Evolutionary conservation across 2,888 invertebrate species (phyloP).

Genomic region (Choristoneura rosaceana): DNA sequence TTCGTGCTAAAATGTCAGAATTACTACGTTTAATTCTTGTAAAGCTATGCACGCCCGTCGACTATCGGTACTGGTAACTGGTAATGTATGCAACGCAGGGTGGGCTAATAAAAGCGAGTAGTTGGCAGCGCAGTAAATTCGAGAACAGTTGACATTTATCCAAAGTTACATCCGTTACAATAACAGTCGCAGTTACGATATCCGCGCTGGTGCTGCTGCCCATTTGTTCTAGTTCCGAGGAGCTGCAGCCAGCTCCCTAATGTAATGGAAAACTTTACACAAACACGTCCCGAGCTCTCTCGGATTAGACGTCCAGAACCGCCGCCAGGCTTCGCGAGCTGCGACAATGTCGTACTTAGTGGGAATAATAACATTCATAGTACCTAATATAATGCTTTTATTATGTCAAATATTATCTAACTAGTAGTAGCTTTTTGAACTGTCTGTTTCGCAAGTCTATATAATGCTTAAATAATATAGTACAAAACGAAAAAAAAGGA

Average conservation of each 20-base stretch:
- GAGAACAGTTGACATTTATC: slow-evolving; percentile 82
- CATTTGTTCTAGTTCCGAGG: slow-evolving; percentile 79
- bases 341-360: slow-evolving; percentile 4
- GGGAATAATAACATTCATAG: slow-evolving; percentile 12
- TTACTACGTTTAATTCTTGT: slow-evolving; percentile 50
- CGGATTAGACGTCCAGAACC: slow-evolving; percentile 62
- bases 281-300: slow-evolving; percentile 65
- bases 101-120: slow-evolving; percentile 79
- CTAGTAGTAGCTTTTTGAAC: too few species aligned
- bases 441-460: too few species aligned
- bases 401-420: too few species aligned
- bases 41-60: slow-evolving; percentile 55
- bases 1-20: slow-evolving; percentile 10
- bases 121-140: slow-evolving; percentile 76
- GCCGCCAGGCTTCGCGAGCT: slow-evolving; percentile 44
- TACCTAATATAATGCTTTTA: neutral
- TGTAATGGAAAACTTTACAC: slow-evolving; percentile 79
- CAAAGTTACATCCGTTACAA: slow-evolving; percentile 83
- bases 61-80: slow-evolving; percentile 64
- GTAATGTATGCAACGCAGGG: slow-evolving; percentile 79
- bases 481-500: too few species aligned
- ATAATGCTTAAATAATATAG: too few species aligned
- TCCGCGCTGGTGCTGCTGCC: slow-evolving; percentile 67
- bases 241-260: slow-evolving; percentile 60
- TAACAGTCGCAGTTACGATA: slow-evolving; percentile 81